Evolutionary conservation across 2,888 invertebrate species (phyloP).

Genomic region (Watsonalla binaria): DNA sequence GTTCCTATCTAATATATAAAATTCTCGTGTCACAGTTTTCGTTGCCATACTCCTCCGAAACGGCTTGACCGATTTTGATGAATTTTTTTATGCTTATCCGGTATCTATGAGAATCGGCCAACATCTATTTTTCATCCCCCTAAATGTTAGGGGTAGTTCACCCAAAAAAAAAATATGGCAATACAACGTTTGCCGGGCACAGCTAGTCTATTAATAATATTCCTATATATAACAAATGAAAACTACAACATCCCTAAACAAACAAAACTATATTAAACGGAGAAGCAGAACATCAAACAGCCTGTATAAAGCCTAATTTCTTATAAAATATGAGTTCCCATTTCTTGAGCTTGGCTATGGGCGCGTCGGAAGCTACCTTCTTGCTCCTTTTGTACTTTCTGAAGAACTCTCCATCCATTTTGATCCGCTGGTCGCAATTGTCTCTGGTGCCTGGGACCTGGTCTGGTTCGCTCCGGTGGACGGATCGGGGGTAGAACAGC

Average conservation of each 20-base stretch:
- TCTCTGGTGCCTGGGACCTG: slow-evolving; percentile 33
- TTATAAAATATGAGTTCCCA: slow-evolving; percentile 70
- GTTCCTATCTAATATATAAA: too few species aligned
- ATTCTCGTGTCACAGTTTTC: too few species aligned
- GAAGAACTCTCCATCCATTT: slow-evolving; percentile 63
- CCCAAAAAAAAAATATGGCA: too few species aligned
- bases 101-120: too few species aligned
- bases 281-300: slow-evolving; percentile 38
- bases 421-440: slow-evolving; percentile 58
- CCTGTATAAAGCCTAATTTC: slow-evolving; percentile 67
- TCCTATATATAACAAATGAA: too few species aligned
- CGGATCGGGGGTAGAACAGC: slow-evolving; percentile 58
- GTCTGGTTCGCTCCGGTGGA: slow-evolving; percentile 18
- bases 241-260: slow-evolving; percentile 2
- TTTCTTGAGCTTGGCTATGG: slow-evolving; percentile 61
- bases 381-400: slow-evolving; percentile 59
- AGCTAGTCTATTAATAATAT: too few species aligned
- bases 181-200: too few species aligned
- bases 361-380: slow-evolving; percentile 55
- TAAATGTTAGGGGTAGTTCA: too few species aligned
- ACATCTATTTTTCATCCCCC: too few species aligned
- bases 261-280: slow-evolving; percentile 25
- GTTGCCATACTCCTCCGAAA: too few species aligned
- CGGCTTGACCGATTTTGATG: too few species aligned
- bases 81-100: too few species aligned